Base-by-base conservation (phyloP, 1,140 invertebrate species). In the Lepidurus arcticus region DNA sequence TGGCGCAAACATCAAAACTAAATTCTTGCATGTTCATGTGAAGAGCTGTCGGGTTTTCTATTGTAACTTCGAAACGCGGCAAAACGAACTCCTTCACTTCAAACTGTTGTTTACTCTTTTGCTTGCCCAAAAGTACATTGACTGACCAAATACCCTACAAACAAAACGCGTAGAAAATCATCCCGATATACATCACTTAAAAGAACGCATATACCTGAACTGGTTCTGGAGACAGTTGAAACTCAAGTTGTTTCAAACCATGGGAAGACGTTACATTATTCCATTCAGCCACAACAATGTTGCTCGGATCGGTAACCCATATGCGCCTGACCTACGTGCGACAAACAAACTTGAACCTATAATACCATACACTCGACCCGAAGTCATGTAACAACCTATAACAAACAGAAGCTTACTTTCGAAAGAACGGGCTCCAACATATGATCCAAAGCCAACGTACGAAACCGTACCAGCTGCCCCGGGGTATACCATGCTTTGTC, bases 401-500 rank as follows among this genome's bases (percentile, higher is more conserved):
- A 65, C 21, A 65, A 65, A n/a, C 53, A 21, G 53, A 78, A 76
- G 83, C 84, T 83, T 82, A 88, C 88, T 78, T 83, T 76, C 78
- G 85, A 84, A 65, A 84, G 82, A 81, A 85, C 85, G 6, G 88
- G 87, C 65, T 86, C 86, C 5, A 89, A 81, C 80, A 88, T 84
- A 44, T 87, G 84, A 73, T 86, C 85, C 4, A 90, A 76, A 43
- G 85, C 85, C 3, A 90, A 83, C 47, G 89, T 83, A 75, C 89
- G 84, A 45, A 89, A 87, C 78, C 86, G 86, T 11, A 90, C 87
- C 79, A 85, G 85, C 81, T 90, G 88, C 4, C 88, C 87, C 6
- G 90, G 90, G 77, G 90, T 88, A 83, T 92, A 92, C 7, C 90
- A 85, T 0, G 89, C 87, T 78, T 87, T 88, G 81, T 87, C 86